Conservation (phyloP, 2,797 vertebrate genomes). For the Anguilla megastoma region DNA sequence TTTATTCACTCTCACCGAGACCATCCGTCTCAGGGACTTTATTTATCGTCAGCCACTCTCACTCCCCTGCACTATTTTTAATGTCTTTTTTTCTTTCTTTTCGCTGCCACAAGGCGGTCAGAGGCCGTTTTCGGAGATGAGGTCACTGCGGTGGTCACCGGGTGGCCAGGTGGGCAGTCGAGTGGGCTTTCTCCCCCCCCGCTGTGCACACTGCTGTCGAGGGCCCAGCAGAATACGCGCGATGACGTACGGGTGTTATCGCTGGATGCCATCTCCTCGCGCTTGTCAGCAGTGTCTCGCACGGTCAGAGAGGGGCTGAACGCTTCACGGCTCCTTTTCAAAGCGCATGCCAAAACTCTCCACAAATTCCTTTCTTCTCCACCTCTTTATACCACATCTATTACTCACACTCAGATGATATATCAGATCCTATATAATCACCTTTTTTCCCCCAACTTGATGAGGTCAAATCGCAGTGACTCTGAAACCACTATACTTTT, state of each 20-base stretch:
- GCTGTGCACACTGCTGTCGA: not conserved
- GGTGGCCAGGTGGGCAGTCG: slow-evolving; percentile 30
- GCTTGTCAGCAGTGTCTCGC: slow-evolving; percentile 69
- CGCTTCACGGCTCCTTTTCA: slow-evolving; percentile 64
- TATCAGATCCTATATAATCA: slow-evolving; percentile 56
- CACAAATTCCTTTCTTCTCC: slow-evolving; percentile 65
- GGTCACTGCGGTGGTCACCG: slow-evolving; percentile 32
- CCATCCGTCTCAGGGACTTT: slow-evolving; percentile 25
- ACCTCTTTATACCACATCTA: slow-evolving; percentile 69
- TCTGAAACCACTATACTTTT: slow-evolving; percentile 57
- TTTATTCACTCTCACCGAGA: slow-evolving; percentile 18
- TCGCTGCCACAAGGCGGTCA: slow-evolving; percentile 18
- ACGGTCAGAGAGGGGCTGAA: slow-evolving; percentile 61
- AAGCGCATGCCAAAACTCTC: slow-evolving; percentile 58
- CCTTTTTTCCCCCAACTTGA: slow-evolving; percentile 47
- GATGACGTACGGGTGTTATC: slow-evolving; percentile 74
- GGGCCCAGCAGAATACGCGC: slow-evolving; percentile 53
- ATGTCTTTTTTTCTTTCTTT: slow-evolving; percentile 14
- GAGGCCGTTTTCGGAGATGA: slow-evolving; percentile 26
- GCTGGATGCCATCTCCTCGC: slow-evolving; percentile 69
- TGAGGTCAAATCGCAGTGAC: slow-evolving; percentile 65
- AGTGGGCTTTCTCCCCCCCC: not conserved
- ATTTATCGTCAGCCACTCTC: slow-evolving; percentile 12
- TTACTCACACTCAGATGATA: slow-evolving; percentile 70
- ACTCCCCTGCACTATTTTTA: slow-evolving; percentile 28